phyloP scores from a whole-genome alignment of 2,113 vertebrate genomes.

The Willisornis vidua region DNA sequence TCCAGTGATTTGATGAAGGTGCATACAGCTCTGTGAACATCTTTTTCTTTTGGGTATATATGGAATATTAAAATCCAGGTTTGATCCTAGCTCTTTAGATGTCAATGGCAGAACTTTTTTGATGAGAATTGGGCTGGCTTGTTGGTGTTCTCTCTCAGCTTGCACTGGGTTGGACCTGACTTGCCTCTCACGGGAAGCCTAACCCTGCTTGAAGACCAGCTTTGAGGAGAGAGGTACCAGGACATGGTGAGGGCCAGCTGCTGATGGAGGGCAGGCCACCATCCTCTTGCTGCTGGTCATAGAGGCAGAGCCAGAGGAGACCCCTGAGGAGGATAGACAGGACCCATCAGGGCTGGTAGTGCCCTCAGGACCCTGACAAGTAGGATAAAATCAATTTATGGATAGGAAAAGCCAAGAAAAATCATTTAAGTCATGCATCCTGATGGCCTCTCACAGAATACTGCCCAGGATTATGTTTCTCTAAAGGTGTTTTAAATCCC shows the following conservation, averaged over 20 bases:
- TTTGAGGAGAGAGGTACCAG: not conserved
- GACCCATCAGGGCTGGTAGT: not conserved
- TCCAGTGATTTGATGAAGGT: not conserved
- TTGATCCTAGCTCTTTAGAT: not conserved
- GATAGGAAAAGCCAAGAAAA: not conserved
- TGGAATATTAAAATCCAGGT: not conserved
- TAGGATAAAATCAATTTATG: not conserved
- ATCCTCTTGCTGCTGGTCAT: accelerated
- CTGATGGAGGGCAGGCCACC: not conserved
- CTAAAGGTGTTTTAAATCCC: not conserved
- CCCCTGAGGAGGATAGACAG: accelerated
- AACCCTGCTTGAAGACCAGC: not conserved
- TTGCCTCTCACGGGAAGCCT: not conserved
- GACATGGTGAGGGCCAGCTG: accelerated
- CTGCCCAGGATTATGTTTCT: not conserved
- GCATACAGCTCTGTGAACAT: not conserved
- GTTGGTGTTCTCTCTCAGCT: accelerated
- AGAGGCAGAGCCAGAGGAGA: not conserved
- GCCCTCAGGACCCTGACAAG: not conserved
- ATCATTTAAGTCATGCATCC: not conserved
- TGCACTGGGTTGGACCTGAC: accelerated
- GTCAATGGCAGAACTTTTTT: accelerated
- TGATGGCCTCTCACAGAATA: not conserved
- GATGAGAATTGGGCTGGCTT: not conserved
- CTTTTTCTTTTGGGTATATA: not conserved